Evolutionary conservation across 2,113 vertebrate species (phyloP).

Genomic region (Chrysemys picta): DNA sequence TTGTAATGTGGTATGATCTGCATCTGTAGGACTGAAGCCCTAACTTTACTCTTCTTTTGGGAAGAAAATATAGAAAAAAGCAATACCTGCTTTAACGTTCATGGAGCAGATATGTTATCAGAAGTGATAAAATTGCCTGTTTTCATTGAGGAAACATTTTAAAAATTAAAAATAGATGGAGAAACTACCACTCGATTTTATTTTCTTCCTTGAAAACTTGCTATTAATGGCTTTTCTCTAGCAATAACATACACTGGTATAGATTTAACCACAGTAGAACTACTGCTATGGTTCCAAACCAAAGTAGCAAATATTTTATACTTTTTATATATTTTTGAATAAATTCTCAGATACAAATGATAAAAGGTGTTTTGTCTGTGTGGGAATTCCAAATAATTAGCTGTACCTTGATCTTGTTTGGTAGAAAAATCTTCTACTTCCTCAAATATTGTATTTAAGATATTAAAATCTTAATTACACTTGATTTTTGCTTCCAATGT

Average conservation of each 20-base stretch:
- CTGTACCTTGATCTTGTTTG: slow-evolving; percentile 37
- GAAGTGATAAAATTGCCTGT: slow-evolving; percentile 43
- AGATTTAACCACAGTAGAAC: not conserved
- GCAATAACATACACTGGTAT: not conserved
- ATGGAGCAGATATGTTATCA: slow-evolving; percentile 33
- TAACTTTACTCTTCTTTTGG: slow-evolving; percentile 15
- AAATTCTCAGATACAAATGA: slow-evolving; percentile 50
- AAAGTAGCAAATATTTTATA: slow-evolving; percentile 65
- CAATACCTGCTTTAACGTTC: slow-evolving; percentile 59
- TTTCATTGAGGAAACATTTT: slow-evolving; percentile 49
- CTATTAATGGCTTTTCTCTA: not conserved
- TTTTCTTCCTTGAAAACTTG: slow-evolving; percentile 48
- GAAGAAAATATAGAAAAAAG: slow-evolving; percentile 51
- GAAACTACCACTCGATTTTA: slow-evolving; percentile 59
- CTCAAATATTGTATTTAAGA: slow-evolving; percentile 17
- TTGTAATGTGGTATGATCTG: not conserved
- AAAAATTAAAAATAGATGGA: slow-evolving; percentile 41
- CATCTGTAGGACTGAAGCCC: slow-evolving; percentile 27
- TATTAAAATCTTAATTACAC: not conserved
- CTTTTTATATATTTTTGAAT: slow-evolving; percentile 66
- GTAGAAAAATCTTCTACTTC: slow-evolving; percentile 1
- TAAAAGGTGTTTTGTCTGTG: slow-evolving; percentile 54
- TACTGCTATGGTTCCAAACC: slow-evolving; percentile 52
- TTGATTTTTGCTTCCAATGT: not conserved
- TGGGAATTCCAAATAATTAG: slow-evolving; percentile 65